phyloP scores from a whole-genome alignment of 2,888 invertebrate species.

The Ceramica pisi region DNA sequence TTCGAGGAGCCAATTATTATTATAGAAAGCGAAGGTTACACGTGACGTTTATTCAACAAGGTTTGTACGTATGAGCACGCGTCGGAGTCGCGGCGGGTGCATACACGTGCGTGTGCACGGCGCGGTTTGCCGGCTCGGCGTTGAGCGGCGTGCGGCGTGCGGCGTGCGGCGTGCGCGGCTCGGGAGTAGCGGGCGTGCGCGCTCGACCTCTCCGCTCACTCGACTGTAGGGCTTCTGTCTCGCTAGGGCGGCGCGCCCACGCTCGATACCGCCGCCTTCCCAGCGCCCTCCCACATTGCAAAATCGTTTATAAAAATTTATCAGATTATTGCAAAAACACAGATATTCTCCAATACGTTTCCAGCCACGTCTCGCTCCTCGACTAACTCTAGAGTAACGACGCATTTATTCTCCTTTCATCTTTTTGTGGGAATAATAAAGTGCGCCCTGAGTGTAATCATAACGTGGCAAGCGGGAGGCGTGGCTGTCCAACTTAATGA shows the following conservation, averaged over 20 bases:
- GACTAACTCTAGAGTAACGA: constrained; percentile 22
- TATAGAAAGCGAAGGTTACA: constrained; percentile 58
- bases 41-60: constrained; percentile 56
- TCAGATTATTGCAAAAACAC: constrained; percentile 76
- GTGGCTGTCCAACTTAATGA: constrained; percentile 65
- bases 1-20: constrained; percentile 65
- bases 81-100: constrained; percentile 58
- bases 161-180: constrained; percentile 62
- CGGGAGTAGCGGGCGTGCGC: constrained; percentile 75
- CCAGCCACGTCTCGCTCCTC: constrained; percentile 39
- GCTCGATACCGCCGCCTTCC: constrained; percentile 89
- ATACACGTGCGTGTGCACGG: constrained; percentile 69
- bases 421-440: constrained; percentile 48
- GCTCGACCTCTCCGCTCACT: constrained; percentile 80
- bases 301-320: constrained; percentile 83
- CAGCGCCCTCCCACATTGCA: constrained; percentile 88
- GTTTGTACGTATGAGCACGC: constrained; percentile 50
- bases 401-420: constrained; percentile 20
- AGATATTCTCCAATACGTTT: constrained; percentile 52
- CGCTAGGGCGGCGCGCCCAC: constrained; percentile 89
- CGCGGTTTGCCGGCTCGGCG: constrained; percentile 62
- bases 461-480: constrained; percentile 65
- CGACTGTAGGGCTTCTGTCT: constrained; percentile 86
- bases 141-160: constrained; percentile 51
- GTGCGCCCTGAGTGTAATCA: constrained; percentile 59